phyloP scores from a whole-genome alignment of 2,888 invertebrate genomes.

The Seira sanloemensis region DNA sequence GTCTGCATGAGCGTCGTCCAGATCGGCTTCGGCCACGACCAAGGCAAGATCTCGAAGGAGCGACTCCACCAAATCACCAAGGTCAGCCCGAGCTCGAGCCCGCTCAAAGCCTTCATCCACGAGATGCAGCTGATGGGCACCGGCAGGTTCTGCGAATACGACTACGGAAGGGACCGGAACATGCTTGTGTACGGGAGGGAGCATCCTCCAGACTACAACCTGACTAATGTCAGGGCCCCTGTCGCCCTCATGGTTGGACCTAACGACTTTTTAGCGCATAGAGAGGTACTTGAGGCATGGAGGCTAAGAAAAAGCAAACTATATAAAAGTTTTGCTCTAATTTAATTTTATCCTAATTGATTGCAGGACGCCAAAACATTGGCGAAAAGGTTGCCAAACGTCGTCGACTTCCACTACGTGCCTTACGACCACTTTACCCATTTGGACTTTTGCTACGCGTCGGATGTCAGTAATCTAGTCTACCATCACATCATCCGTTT shows the following conservation, averaged over 20 bases:
- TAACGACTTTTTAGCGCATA: conserved; percentile 52
- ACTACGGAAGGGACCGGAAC: conserved; percentile 43
- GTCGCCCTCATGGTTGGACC: conserved; percentile 45
- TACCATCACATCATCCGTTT: conserved; percentile 34
- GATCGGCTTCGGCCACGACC: conserved; percentile 40
- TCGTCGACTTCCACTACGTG: conserved; percentile 39
- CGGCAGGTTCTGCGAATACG: conserved; percentile 42
- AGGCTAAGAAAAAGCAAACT: too few species aligned
- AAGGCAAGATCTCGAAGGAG: conserved; percentile 42
- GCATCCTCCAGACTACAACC: conserved; percentile 49
- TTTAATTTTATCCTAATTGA: background rate
- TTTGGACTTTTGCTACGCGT: conserved; percentile 55
- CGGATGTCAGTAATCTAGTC: conserved; percentile 27
- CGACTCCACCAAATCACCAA: conserved; percentile 44
- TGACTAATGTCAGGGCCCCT: conserved; percentile 35
- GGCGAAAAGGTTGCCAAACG: conserved; percentile 32
- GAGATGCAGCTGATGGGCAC: conserved; percentile 52
- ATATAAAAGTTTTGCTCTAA: background rate
- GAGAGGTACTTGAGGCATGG: conserved; percentile 45
- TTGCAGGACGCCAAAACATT: conserved; percentile 47
- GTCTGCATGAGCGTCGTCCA: conserved; percentile 32
- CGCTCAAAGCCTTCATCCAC: conserved; percentile 51
- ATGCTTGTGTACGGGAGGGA: conserved; percentile 17
- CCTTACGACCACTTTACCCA: conserved; percentile 52
- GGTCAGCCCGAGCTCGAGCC: conserved; percentile 48